phyloP scores from a whole-genome alignment of 23 tunicate genomes.

The Ciona savignyi region DNA sequence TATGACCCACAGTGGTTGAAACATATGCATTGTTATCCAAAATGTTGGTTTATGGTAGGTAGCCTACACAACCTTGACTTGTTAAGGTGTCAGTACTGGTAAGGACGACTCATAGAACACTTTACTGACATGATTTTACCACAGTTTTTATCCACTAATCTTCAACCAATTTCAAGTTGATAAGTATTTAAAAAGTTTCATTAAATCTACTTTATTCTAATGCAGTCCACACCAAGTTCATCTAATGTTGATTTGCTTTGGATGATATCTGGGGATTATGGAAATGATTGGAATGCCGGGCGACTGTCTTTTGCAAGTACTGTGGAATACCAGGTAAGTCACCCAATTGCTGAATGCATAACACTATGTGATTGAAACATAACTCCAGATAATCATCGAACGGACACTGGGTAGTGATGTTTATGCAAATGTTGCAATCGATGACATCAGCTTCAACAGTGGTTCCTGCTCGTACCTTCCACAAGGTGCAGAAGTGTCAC shows the following conservation, averaged over 20 bases:
- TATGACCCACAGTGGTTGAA: not conserved
- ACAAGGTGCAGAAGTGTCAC: constrained; percentile 27
- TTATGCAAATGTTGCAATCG: constrained; percentile 55
- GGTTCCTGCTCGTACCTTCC: constrained; percentile 40
- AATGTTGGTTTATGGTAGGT: too few species aligned
- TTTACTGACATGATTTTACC: too few species aligned
- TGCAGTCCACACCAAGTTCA: too few species aligned
- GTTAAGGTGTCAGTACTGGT: too few species aligned
- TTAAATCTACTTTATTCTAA: too few species aligned
- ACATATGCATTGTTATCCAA: not conserved
- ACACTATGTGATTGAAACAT: not conserved
- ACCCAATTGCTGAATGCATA: too few species aligned
- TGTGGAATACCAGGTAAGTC: constrained; percentile 47
- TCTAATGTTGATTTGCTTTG: constrained; percentile 21
- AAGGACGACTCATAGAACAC: too few species aligned
- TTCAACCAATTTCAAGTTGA: too few species aligned
- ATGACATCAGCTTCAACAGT: constrained; percentile 44
- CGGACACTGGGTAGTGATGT: constrained; percentile 28
- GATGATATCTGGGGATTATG: constrained; percentile 56
- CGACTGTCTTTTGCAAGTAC: constrained; percentile 22
- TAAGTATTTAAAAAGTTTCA: too few species aligned
- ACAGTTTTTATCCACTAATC: too few species aligned
- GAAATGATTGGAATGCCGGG: constrained; percentile 45
- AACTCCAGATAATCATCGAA: constrained; percentile 40
- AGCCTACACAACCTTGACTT: too few species aligned